Conservation (phyloP, 2,113 vertebrate genomes). For the Sapajus apella region DNA sequence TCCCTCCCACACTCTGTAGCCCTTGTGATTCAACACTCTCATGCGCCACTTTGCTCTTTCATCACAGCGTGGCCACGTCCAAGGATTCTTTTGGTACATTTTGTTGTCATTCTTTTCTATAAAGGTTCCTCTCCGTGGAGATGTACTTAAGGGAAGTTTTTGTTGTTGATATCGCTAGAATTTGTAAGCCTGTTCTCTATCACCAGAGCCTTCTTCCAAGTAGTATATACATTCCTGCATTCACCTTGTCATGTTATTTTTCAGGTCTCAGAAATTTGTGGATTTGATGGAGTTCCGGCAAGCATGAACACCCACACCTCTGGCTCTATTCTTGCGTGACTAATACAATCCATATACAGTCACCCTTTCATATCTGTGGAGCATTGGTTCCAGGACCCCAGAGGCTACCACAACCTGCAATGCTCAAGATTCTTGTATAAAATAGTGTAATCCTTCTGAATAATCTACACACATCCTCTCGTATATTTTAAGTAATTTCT, state of each 20-base stretch:
- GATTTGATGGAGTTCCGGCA: not conserved
- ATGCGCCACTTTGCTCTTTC: not conserved
- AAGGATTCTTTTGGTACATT: fast-evolving
- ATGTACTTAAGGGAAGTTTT: not conserved
- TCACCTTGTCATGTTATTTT: not conserved
- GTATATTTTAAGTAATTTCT: not conserved
- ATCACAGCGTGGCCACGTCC: too few species aligned
- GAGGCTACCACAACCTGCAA: not conserved
- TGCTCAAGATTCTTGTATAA: not conserved
- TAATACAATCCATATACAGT: not conserved
- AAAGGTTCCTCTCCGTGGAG: not conserved
- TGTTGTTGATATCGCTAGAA: not conserved
- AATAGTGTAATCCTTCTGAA: not conserved
- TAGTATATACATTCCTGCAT: not conserved
- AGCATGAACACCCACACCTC: not conserved
- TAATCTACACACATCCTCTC: not conserved
- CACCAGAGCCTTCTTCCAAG: not conserved
- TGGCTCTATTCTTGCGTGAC: too few species aligned
- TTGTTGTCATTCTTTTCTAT: not conserved
- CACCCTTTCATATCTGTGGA: not conserved
- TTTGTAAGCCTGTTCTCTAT: not conserved
- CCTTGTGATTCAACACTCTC: not conserved
- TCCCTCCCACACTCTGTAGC: fast-evolving
- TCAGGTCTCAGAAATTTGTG: not conserved
- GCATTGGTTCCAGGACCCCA: not conserved